Evolutionary conservation across 1,140 invertebrate species (phyloP), one percentile per base, ranked within the genome.

Genomic region (Drosophila ficusphila): DNA sequence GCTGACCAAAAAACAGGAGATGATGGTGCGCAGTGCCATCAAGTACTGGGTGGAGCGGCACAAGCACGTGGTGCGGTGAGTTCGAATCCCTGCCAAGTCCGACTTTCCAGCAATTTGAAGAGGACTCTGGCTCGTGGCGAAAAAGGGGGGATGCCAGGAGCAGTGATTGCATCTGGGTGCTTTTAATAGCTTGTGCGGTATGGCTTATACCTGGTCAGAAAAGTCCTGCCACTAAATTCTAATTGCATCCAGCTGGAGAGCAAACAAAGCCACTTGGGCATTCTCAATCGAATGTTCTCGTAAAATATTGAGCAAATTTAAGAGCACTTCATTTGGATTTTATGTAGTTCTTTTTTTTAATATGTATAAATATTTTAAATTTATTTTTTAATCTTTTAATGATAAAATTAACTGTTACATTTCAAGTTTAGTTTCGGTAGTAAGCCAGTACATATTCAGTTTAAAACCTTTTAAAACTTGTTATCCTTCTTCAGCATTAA

Each of bases 31-130:
- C 73, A 96, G 96, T 25, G 96, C 96, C 36, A 97, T 97, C 57
- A 96, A 96, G 76, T 97, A 97, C 79, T 97, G 96, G 96, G 96
- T 97, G 2, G 96, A 97, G 82, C 92, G 96, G 38, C 96, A 97
- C 89, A 97, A 97, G 88, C 96, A 97, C 82, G 95, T 97, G 47
- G 96, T 97, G 25, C 95, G 95, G 95, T 96, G 83, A 92, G 91
- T 91, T 34, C 6, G 44, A 14, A 9, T 12, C 9, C 12, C 29
- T n/a, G 18, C 19, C 29, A 34, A 54, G 62, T 44, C 53, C n/a
- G 33, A 54, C 34, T n/a, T n/a, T n/a, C n/a, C 12, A n/a, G 31
- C 16, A 39, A 52, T 57, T 75, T 52, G 14, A 65, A 27, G 19
- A 21, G 44, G 27, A 4, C 42, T 16, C 18, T 25, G 60, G 27